Evolutionary conservation across 2,797 vertebrate genomes (phyloP), one percentile per base, ranked within the genome.

Genomic region (Chelidonichthys spinosus): DNA sequence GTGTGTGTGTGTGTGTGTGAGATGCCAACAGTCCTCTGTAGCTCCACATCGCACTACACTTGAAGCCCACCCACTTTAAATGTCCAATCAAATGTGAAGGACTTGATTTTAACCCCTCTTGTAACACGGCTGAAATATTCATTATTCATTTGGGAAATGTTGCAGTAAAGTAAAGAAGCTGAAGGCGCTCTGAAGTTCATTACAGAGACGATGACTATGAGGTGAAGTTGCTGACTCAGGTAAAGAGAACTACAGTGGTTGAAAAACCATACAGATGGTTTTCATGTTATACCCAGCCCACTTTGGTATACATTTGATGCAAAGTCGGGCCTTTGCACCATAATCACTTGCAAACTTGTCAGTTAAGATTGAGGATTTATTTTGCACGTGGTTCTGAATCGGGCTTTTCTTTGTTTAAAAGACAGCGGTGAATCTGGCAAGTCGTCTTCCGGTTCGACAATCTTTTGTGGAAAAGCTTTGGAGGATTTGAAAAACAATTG

Each of bases 121-220:
- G 13, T 44, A 5, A 44, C 11, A 44, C 11, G 4, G 43, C 43
- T 47, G 6, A n/a, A n/a, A n/a, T 7, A 8, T 47, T n/a, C 7
- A 7, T 2, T 15, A n/a, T 17, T 47, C 17, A n/a, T 25, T 25
- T 1, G 25, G 25, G 25, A n/a, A n/a, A n/a, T 3, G n/a, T 25
- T 25, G 25, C 25, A 25, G 25, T 17, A 8, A 6, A n/a, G 17
- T 47, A 17, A 8, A 18, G 18, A 18, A 9, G 47, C 47, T 50
- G 18, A 50, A 50, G n/a, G 7, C 47, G 7, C 53, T 54, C 32
- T 35, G 50, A 32, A 54, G 35, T 65, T n/a, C 56, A 60, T 65
- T 53, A 40, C 55, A 13, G 47, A 68, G 73, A 50, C 60, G n/a
- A 56, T 36, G 54, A 44, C 10, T 37, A 8, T 50, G n/a, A 46